These are phyloP conservation scores for Rotaria magnacalcarata DNA, from an alignment of 2,888 invertebrate species.

Conservation along the genomic window DNA sequence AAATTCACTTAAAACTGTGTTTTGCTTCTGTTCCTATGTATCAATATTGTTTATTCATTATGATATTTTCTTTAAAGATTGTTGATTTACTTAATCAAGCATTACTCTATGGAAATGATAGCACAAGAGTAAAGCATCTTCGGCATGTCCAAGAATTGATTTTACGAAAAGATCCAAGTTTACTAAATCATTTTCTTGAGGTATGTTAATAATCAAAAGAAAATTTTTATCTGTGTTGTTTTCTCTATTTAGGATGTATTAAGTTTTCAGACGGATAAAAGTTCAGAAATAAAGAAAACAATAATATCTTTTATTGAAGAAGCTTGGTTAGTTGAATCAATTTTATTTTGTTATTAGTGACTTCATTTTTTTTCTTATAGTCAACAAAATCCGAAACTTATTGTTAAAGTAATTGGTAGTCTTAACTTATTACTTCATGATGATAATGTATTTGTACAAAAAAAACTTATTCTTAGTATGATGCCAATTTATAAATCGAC, in stretches of 20 bases:
- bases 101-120: slow-evolving; percentile 66
- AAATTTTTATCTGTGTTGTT: background rate
- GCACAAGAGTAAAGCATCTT: slow-evolving; percentile 50
- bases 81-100: slow-evolving; percentile 64
- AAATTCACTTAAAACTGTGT: too few species aligned
- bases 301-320: slow-evolving; percentile 88
- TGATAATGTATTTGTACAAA: slow-evolving; percentile 74
- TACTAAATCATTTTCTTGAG: slow-evolving; percentile 80
- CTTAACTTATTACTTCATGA: slow-evolving; percentile 75
- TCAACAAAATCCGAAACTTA: slow-evolving; percentile 73
- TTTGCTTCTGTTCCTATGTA: too few species aligned
- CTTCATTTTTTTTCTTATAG: slow-evolving; percentile 61
- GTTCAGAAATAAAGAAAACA: slow-evolving; percentile 77
- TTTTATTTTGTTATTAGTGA: too few species aligned
- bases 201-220: slow-evolving; percentile 50
- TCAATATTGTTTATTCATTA: too few species aligned
- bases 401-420: slow-evolving; percentile 75
- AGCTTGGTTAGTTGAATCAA: slow-evolving; percentile 69
- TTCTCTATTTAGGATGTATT: slow-evolving; percentile 67
- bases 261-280: slow-evolving; percentile 76
- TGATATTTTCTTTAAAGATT: background rate
- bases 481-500: slow-evolving; percentile 75
- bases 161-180: slow-evolving; percentile 68
- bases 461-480: slow-evolving; percentile 81
- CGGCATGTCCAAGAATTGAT: slow-evolving; percentile 78